These are phyloP conservation scores for Orchesellides sinensis DNA, from an alignment of 2,888 invertebrate genomes.

Conservation along the genomic window DNA sequence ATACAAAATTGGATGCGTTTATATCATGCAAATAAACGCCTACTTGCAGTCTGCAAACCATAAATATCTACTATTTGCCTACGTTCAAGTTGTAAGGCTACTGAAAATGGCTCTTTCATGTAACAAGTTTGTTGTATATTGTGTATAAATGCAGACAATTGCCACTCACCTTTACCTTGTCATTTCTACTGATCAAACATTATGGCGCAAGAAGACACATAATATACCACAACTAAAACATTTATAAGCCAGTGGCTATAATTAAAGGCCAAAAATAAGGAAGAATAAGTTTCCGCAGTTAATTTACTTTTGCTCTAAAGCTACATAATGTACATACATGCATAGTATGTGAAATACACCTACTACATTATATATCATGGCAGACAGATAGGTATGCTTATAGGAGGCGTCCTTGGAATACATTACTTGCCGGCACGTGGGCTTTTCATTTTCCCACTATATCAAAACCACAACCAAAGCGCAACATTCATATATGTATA, in stretches of 20 bases:
- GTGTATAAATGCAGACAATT: background rate
- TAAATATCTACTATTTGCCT: background rate
- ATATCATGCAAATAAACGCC: background rate
- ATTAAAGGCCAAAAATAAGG: background rate
- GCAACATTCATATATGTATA: too few species aligned
- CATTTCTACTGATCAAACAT: background rate
- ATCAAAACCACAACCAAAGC: background rate
- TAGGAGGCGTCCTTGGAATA: conserved; percentile 44
- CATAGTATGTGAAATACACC: background rate
- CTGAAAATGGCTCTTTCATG: background rate
- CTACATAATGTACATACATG: background rate
- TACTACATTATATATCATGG: background rate
- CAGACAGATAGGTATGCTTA: background rate
- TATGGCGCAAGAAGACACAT: background rate
- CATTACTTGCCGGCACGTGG: conserved; percentile 54
- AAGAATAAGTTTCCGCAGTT: background rate
- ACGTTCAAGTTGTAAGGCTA: background rate
- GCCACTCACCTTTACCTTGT: conserved; percentile 30
- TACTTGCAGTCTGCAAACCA: background rate
- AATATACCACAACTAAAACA: background rate
- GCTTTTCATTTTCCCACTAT: conserved; percentile 7
- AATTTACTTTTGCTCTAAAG: background rate
- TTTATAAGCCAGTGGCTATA: background rate
- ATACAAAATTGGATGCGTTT: background rate
- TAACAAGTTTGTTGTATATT: background rate